Evolutionary conservation across 2,888 invertebrate species (phyloP), one percentile per base, ranked within the genome.

Genomic region (Tenthredo mesomela): DNA sequence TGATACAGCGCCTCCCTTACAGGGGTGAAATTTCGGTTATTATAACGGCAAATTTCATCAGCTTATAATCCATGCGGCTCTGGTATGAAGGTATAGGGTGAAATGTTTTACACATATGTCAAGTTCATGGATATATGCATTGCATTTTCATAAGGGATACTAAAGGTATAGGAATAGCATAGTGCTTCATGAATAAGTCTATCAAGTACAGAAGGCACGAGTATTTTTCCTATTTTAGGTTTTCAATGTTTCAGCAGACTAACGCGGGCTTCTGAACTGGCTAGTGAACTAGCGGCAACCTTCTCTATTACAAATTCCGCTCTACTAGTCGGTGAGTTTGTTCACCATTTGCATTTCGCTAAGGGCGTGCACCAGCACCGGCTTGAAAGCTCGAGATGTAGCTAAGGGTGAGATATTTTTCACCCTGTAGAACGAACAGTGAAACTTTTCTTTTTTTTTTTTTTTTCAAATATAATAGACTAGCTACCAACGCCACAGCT

Each of bases 11-110:
- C 33, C 18, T 18, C 15, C 7, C 18, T 33, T 29, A 5, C 33
- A 7, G 67, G 67, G 67, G 43, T 43, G 47, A 73, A 40, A 73
- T 73, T 73, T 73, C 43, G 15, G 43, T 73, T 73, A 73, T 43
- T 73, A 73, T 73, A 73, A 73, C 43, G 73, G 40, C 73, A 73
- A 73, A 73, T 73, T 73, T 73, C 73, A 73, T 43, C 73, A 73
- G 73, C 12, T 43, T 25, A 73, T 29, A 67, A 67, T 67, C 18
- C 61, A 12, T 33, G 67, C 6, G 67, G 33, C 54, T 67, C 54
- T 67, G 29, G 67, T 33, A 33, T 18, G 58, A 67, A 33, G 67
- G 18, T 33, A 6, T 6, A 67, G 33, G 15, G 29, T 61, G 25
- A 67, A 67, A 12, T 33, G 29, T 25, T 29, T 33, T 67, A n/a